Evolutionary conservation across 2,888 invertebrate species (phyloP), one percentile per base, ranked within the genome.

Genomic region (Octodonta nipae): DNA sequence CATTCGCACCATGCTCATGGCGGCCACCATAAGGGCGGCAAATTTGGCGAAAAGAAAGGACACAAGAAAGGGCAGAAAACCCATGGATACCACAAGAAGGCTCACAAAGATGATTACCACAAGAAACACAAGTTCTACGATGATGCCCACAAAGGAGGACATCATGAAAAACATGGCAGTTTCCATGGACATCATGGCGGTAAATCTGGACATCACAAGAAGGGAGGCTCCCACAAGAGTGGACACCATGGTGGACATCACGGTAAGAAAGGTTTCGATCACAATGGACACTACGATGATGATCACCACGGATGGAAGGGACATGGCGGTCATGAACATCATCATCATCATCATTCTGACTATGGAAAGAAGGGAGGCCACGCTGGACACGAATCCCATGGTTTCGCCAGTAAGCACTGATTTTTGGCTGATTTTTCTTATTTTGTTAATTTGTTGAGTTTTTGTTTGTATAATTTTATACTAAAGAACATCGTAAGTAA

Each of bases 61-160:
- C 84, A 84, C 60, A 85, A 85, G 50, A 85, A 85, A 51, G 85
- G 83, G 2, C 80, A 83, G 40, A 82, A 85, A 52, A 80, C 82
- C 13, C 73, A 81, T 37, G 85, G 85, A 6, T 85, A 75, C 58
- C 86, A 86, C 51, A 79, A 84, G 58, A 84, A 85, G 52, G 78
- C 79, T 24, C 82, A 85, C 61, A 87, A 87, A 55, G 86, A 86
- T 51, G 86, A 86, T 55, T 85, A 79, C 54, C 78, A 83, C 51
- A 86, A 86, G 58, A 79, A 83, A 51, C 84, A 84, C 58, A 85
- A 85, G 58, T 86, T 86, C 68, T 86, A 86, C 62, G 85, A 86
- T 54, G 84, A 86, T 56, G 78, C 78, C 59, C 82, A 86, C 60
- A 83, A 85, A 54, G 81, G 79, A 4, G 85, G 85, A 1, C 77